These are phyloP conservation scores for Pararge aegeria DNA, from an alignment of 1,140 invertebrate species.

Conservation along the genomic window DNA sequence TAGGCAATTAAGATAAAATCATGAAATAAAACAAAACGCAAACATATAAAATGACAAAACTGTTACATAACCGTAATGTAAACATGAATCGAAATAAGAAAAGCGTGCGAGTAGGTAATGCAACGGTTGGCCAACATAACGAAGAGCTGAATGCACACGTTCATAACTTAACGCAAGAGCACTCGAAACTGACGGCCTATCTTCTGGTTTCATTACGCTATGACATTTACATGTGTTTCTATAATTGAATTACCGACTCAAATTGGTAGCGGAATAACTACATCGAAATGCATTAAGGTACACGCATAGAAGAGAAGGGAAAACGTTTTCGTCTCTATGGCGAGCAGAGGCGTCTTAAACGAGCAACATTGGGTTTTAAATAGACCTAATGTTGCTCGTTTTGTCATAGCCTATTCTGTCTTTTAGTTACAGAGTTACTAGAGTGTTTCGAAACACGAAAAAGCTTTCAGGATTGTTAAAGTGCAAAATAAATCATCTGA, in stretches of 20 bases:
- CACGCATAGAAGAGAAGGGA: neutral
- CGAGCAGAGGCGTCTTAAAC: too few relatives aligned
- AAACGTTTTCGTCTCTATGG: too few relatives aligned
- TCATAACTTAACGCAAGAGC: conserved; percentile 46
- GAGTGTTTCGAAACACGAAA: too few relatives aligned
- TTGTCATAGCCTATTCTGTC: too few relatives aligned
- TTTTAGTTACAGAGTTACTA: too few relatives aligned
- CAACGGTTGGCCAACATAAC: conserved; percentile 39
- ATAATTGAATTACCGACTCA: conserved; percentile 61
- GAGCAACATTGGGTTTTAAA: too few relatives aligned
- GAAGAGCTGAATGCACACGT: conserved; percentile 30
- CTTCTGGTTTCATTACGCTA: conserved; percentile 47
- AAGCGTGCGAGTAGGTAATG: conserved; percentile 30
- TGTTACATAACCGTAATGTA: conserved; percentile 24
- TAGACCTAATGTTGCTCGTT: too few relatives aligned
- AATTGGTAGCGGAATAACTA: conserved; percentile 48
- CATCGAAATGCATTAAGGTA: conserved; percentile 10
- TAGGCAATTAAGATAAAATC: conserved; percentile 27
- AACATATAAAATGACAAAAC: neutral
- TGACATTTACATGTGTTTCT: conserved; percentile 69
- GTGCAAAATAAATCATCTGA: too few relatives aligned
- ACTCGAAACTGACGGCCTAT: conserved; percentile 34
- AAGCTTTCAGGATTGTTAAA: too few relatives aligned
- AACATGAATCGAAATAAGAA: conserved; percentile 26
- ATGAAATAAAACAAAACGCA: conserved; percentile 1